Percentiles rank a stretch among this genome's conserved stretches.
These are phyloP conservation scores for Nothoprocta perdicaria DNA, from an alignment of 2,113 vertebrate genomes.

Conservation along the genomic window DNA sequence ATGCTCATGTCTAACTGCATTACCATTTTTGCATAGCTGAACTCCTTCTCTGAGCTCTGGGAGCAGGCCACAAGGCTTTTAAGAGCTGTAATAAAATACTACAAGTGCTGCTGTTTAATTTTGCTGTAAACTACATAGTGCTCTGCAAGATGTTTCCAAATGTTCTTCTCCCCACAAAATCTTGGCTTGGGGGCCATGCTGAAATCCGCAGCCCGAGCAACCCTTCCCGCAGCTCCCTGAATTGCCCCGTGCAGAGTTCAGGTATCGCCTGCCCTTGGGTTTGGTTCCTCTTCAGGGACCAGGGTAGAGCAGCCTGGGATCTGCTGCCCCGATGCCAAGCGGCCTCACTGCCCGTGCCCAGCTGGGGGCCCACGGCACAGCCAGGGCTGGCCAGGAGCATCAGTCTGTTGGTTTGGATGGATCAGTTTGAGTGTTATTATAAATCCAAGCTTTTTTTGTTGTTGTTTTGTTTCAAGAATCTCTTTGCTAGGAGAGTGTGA, in stretches of 20 bases:
- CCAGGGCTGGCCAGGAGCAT: not conserved
- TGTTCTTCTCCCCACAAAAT: not conserved
- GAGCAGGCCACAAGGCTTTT: not conserved
- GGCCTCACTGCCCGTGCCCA: not conserved
- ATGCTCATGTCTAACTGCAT: conserved; percentile 4
- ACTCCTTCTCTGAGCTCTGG: not conserved
- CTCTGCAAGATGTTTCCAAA: not conserved
- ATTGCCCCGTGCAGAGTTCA: not conserved
- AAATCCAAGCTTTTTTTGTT: not conserved
- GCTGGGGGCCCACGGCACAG: not conserved
- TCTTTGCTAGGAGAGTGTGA: not conserved
- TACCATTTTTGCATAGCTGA: not conserved
- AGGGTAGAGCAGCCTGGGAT: not conserved
- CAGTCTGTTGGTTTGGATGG: not conserved
- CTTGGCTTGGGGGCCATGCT: not conserved
- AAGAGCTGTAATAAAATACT: not conserved
- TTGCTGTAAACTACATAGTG: not conserved
- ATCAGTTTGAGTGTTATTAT: not conserved
- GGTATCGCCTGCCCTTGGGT: not conserved
- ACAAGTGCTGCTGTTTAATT: not conserved
- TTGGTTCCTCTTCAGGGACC: not conserved
- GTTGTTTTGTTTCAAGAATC: not conserved
- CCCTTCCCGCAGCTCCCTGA: not conserved
- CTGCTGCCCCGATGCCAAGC: not conserved
- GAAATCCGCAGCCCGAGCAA: not conserved